Evolutionary conservation across 2,113 vertebrate species (phyloP), one percentile per base, ranked within the genome.

Genomic region (Zootoca vivipara): DNA sequence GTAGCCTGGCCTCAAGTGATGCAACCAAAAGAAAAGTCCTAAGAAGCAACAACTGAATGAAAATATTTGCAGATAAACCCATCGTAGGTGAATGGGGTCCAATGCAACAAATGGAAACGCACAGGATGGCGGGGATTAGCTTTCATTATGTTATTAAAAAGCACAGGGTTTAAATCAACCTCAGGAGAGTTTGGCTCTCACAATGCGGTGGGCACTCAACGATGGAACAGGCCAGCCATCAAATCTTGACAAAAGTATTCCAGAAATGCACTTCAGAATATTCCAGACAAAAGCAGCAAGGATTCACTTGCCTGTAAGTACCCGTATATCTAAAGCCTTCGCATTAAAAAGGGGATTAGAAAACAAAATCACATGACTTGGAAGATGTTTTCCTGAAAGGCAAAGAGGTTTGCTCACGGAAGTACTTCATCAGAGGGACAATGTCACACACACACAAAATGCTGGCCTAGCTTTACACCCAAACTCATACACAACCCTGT

Each of bases 191-290:
- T 65, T 88, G 83, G 87, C 92, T 93, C 62, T 95, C 93, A 92
- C 93, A 97, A 95, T 96, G 91, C 90, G 78, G 40, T 69, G 89
- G 87, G 94, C 95, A 90, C 95, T 96, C 94, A 90, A 9, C 93
- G 94, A 82, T 93, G 95, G 87, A 93, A 91, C 91, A 96, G 93
- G 92, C 86, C 93, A 91, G 38, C 92, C 94, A 96, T 97, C 96
- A 95, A 95, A 97, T 96, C 96, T 96, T 92, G 92, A 94, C 93
- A 96, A 96, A 52, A 96, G 82, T 96, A 97, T 96, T 95, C 89
- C 94, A 97, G 94, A 97, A 96, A 97, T 95, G 95, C 92, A 95
- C 93, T 91, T 96, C 90, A 89, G 28, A 95, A 94, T 90, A 93
- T 92, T 87, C 92, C 87, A 93, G 96, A 96, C 95, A 97, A 97